Evolutionary conservation across 2,797 vertebrate genomes (phyloP), one percentile per base, ranked within the genome.

Genomic region (Hirundo rustica): DNA sequence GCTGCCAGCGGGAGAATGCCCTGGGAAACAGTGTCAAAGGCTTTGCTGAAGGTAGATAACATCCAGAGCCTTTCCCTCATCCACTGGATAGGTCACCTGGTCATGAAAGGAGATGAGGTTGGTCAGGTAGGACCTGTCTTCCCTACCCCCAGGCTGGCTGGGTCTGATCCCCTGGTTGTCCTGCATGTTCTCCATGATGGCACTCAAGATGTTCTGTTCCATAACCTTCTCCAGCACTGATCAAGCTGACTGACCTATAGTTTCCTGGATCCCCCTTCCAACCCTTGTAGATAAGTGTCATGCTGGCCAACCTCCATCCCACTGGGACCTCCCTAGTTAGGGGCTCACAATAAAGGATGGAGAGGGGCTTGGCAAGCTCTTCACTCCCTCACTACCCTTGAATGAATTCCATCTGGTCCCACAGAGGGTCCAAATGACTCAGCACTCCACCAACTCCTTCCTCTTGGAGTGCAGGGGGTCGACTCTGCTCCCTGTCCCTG

Each of bases 311-410:
- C 60, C 11, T 80, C 11, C n/a, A 30, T 45, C n/a, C 30, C n/a
- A 15, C 45, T 73, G 20, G 3, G 9, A 66, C 27, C 60, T 53
- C 45, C 38, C 60, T 38, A 5, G 23, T 80, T 45, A 53, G 29
- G 53, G n/a, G 21, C 15, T 60, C 5, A 4, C 66, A 23, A 45
- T 15, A n/a, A 58, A 21, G 53, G 68, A 30, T 45, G 30, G 45
- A 51, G 13, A 29, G n/a, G 11, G 29, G 9, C 38, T 79, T 45
- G 38, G 60, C 29, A n/a, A 66, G 20, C 7, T 58, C 19, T 79
- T 66, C n/a, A 51, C 23, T 66, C 53, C n/a, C 16, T 51, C 5
- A 13, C 38, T 51, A 38, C 23, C 16, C 6, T 88, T 0, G 0
- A 38, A 34, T 66, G 9, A 45, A 60, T 60, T 58, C 76, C n/a